A percentile compares a stretch with the other conserved stretches of the same genome.
Evolutionary conservation across 1,140 invertebrate species (phyloP).

Genomic region (Zaprionus lachaisei): DNA sequence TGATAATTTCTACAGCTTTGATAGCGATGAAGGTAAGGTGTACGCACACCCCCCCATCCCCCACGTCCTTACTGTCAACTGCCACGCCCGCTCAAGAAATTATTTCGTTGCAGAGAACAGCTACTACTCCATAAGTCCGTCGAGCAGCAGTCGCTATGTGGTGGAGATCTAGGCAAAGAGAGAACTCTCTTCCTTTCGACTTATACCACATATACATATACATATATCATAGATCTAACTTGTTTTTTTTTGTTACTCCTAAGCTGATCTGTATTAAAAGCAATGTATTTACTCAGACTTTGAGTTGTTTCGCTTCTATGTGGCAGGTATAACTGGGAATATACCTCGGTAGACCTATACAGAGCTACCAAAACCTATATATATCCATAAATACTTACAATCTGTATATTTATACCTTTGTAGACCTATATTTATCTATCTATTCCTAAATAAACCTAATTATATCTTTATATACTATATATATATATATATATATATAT

Average conservation of each 20-base stretch:
- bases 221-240: not conserved
- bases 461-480: too few relatives aligned
- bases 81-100: not conserved
- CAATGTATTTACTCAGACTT: not conserved
- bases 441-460: too few relatives aligned
- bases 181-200: not conserved
- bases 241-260: not conserved
- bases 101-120: constrained; percentile 71
- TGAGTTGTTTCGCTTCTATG: not conserved
- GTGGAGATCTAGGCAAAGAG: constrained; percentile 63
- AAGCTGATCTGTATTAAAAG: not conserved
- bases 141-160: constrained; percentile 79
- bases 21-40: constrained; percentile 81
- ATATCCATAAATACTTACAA: not conserved
- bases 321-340: not conserved
- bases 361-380: not conserved
- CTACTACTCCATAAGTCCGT: constrained; percentile 81
- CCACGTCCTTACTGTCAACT: too few relatives aligned
- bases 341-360: not conserved
- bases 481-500: too few relatives aligned
- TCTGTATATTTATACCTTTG: too few relatives aligned
- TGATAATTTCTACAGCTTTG: constrained; percentile 81
- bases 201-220: not conserved
- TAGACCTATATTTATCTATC: too few relatives aligned
- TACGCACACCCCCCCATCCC: fast-evolving